A percentile compares a stretch with the other conserved stretches of the same genome.
Conservation (phyloP, 2,888 invertebrate genomes). For the Biston betularia region DNA sequence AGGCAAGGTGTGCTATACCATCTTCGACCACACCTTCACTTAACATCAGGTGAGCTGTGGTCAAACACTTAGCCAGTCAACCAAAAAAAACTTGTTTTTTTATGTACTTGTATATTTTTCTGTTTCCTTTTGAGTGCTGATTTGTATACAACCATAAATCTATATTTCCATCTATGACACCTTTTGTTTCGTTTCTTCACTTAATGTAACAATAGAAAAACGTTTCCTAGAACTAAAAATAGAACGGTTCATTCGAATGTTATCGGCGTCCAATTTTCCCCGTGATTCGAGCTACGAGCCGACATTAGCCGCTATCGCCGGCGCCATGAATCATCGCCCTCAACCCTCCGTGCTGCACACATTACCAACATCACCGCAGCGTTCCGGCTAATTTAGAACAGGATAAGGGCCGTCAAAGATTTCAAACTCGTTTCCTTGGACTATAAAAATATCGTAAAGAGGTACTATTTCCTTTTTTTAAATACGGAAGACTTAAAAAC, state of each 20-base stretch:
- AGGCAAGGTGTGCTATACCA: no score
- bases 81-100: no score
- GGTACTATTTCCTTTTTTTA: no score
- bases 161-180: background rate
- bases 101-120: no score
- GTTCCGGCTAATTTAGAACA: conserved; percentile 62
- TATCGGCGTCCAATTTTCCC: conserved; percentile 59
- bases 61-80: no score
- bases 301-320: conserved; percentile 58
- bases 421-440: background rate
- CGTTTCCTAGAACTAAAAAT: background rate
- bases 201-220: background rate
- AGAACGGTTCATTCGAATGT: conserved; percentile 39
- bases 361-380: conserved; percentile 53
- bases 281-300: conserved; percentile 50
- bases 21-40: no score
- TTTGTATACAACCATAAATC: no score
- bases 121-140: no score
- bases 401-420: background rate
- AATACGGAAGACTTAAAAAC: no score
- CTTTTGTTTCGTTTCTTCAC: background rate
- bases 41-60: no score
- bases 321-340: conserved; percentile 65
- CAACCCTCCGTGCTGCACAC: conserved; percentile 38
- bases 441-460: background rate